Evolutionary conservation across 2,888 invertebrate genomes (phyloP).

Genomic region (Trichopoda pennipes): DNA sequence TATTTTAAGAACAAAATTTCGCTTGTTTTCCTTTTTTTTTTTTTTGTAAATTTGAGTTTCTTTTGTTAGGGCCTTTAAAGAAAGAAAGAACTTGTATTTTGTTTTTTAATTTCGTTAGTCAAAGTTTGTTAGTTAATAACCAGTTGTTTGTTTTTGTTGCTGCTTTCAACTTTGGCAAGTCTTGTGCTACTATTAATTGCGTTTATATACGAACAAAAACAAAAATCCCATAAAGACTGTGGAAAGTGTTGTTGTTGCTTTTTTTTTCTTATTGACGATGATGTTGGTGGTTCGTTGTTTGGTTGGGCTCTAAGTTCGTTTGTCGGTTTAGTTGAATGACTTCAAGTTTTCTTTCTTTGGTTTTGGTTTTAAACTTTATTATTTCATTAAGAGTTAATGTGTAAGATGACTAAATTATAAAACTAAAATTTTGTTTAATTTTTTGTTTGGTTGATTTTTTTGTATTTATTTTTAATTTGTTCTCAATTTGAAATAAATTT

Average conservation of each 20-base stretch:
- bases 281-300: constrained; percentile 14
- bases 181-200: constrained; percentile 37
- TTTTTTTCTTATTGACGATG: not conserved
- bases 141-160: not conserved
- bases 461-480: constrained; percentile 20
- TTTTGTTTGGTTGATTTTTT: constrained; percentile 11
- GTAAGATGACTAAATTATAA: constrained; percentile 9
- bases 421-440: constrained; percentile 11
- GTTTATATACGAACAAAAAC: constrained; percentile 20
- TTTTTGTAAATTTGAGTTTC: constrained; percentile 17
- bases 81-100: constrained; percentile 41
- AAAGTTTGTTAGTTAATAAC: constrained; percentile 55
- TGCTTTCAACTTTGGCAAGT: constrained; percentile 37
- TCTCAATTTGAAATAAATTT: constrained; percentile 1
- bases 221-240: constrained; percentile 32
- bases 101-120: constrained; percentile 18
- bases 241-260: not conserved
- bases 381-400: constrained; percentile 6
- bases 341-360: constrained; percentile 32
- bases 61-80: constrained; percentile 33
- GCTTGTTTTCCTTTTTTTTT: constrained; percentile 32
- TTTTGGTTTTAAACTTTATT: constrained; percentile 25
- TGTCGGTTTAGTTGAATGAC: constrained; percentile 48
- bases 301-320: constrained; percentile 10
- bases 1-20: constrained; percentile 50